Percentiles rank a stretch among this genome's conserved stretches.
Conservation (phyloP, 1,140 invertebrate species). For the Leptinotarsa lineolata region DNA sequence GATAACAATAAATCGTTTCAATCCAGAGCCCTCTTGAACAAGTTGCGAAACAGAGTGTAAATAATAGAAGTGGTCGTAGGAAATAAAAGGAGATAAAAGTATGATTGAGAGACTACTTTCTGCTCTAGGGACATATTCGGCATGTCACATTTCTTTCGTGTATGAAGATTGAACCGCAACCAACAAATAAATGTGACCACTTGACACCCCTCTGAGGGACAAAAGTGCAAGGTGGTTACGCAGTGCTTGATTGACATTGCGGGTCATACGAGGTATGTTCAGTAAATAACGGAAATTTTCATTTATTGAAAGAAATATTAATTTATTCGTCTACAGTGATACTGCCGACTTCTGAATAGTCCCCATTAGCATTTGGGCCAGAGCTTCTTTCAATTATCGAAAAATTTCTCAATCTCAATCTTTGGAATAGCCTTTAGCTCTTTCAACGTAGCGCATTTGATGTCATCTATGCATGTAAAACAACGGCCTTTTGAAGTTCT, state of each 20-base stretch:
- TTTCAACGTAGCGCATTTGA: no score
- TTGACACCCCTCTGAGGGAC: slow-evolving; percentile 46
- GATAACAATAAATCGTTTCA: slow-evolving; percentile 31
- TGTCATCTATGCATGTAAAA: no score
- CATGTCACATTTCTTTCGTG: slow-evolving; percentile 51
- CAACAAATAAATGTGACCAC: slow-evolving; percentile 53
- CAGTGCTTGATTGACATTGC: neutral
- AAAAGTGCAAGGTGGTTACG: slow-evolving; percentile 32
- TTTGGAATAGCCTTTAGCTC: no score
- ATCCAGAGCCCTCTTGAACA: slow-evolving; percentile 24
- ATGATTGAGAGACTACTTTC: slow-evolving; percentile 49
- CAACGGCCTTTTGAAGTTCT: no score
- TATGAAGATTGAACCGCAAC: slow-evolving; percentile 49
- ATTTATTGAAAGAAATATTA: no score
- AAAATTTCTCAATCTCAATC: no score
- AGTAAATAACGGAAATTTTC: no score
- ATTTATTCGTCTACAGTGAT: no score
- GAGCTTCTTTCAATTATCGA: no score
- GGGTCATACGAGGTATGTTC: no score
- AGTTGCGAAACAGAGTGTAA: slow-evolving; percentile 29
- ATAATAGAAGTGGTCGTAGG: slow-evolving; percentile 31
- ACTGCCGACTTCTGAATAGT: no score
- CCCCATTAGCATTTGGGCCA: no score
- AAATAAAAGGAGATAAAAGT: slow-evolving; percentile 49
- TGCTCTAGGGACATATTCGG: slow-evolving; percentile 51